Evolutionary conservation across 2,113 vertebrate genomes (phyloP).

Genomic region (Motacilla alba): DNA sequence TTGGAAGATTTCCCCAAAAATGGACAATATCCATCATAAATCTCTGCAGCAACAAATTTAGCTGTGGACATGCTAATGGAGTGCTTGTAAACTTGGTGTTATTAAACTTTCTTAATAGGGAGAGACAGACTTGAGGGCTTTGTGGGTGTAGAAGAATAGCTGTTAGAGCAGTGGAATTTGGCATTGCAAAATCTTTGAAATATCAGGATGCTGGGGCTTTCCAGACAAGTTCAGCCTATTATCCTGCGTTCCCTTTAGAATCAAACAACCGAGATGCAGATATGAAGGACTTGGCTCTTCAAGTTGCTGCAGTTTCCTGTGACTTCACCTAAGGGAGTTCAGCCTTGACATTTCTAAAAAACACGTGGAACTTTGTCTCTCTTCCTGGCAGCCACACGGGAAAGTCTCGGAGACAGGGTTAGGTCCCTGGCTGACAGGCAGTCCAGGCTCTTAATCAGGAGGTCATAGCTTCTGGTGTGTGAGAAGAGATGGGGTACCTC

Average conservation of each 20-base stretch:
- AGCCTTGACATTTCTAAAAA: not conserved
- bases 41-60: not conserved
- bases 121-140: slow-evolving; percentile 14
- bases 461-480: not conserved
- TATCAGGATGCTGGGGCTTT: slow-evolving; percentile 1
- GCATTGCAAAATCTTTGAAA: not conserved
- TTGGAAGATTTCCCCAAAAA: not conserved
- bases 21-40: not conserved
- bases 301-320: slow-evolving; percentile 1
- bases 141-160: slow-evolving; percentile 45
- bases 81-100: not conserved
- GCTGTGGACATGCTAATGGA: not conserved
- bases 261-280: not conserved
- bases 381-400: not conserved
- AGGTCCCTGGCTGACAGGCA: not conserved
- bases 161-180: slow-evolving; percentile 33
- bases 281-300: not conserved
- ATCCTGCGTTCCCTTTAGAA: not conserved
- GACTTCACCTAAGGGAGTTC: not conserved
- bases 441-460: not conserved
- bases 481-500: not conserved
- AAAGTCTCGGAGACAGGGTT: not conserved
- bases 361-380: not conserved
- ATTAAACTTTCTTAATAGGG: slow-evolving; percentile 28
- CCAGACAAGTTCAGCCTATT: not conserved